Base-by-base conservation (phyloP, 2,888 invertebrate genomes). In the Amphipyra tragopoginis region DNA sequence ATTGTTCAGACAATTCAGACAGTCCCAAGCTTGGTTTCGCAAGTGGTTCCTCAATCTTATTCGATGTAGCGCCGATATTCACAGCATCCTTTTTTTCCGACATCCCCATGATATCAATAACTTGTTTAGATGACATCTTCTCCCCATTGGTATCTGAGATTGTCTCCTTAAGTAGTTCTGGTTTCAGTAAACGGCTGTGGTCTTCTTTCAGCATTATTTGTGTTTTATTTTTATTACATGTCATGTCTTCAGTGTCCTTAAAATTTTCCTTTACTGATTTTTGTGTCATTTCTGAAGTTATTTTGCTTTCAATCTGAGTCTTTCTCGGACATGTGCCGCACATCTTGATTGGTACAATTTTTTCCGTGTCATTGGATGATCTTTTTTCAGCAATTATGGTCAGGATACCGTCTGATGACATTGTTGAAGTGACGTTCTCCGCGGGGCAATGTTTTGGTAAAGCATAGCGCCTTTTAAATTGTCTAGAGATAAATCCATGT, bases 391-490 rank as follows among this genome's bases (percentile, higher is more conserved):
- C 87, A 48, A 71, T 79, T 14, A 90, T 76, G 15, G 63, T 83
- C 0, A 90, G 77, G 5, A 89, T 68, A 8, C 89, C 89, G 48
- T 90, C 89, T 26, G 88, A 82, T 11, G 89, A 88, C 50, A 89
- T 65, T 6, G 80, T 81, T 44, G 88, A 89, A n/a, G 71, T 73
- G 1, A 90, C 84, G 33, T 81, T 80, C 8, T 89, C 86, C 2
- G 83, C 36, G 8, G 69, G 66, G 58, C 83, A 89, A 14, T 84
- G 75, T 33, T 69, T 80, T 9, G 95, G 95, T 48, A 95, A 70
- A 39, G 86, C 72, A 77, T 95, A 95, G 44, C 93, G 87, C 36
- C 95, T 87, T 54, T 84, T 89, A 71, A 95, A 95, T 45, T 95
- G 90, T 51, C 95, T 84, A 10, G 92, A 89, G 54, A 95, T 86